phyloP scores from a whole-genome alignment of 1,140 invertebrate species.

The Capitella teleta region DNA sequence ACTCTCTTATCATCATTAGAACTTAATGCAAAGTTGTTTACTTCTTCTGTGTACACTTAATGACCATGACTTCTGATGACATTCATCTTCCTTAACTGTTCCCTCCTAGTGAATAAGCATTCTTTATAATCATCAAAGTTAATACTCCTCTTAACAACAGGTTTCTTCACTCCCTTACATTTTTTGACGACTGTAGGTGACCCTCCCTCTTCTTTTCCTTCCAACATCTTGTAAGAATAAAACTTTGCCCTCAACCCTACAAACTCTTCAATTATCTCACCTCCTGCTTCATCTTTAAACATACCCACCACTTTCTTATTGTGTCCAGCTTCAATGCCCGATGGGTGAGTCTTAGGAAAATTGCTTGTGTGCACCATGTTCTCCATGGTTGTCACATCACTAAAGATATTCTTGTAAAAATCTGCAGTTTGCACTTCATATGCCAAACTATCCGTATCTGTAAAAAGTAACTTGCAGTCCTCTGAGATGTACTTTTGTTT shows the following conservation, averaged over 20 bases:
- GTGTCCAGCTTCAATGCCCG: conserved; percentile 11
- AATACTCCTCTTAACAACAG: conserved; percentile 15
- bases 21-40: conserved; percentile 10
- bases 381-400: too few relatives aligned
- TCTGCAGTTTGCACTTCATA: conserved; percentile 17
- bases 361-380: conserved; percentile 15
- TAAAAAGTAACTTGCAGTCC: conserved; percentile 28
- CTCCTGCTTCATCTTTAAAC: conserved; percentile 46
- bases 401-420: neutral
- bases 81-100: too few relatives aligned
- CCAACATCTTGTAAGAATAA: conserved; percentile 25
- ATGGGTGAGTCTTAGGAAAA: conserved; percentile 17
- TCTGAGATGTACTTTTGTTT: conserved; percentile 26
- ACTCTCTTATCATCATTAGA: conserved; percentile 13
- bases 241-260: conserved; percentile 43
- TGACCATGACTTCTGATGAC: too few relatives aligned
- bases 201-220: too few relatives aligned
- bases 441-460: conserved; percentile 41
- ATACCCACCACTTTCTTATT: conserved; percentile 46
- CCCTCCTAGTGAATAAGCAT: conserved; percentile 14
- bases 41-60: conserved; percentile 11
- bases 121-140: conserved; percentile 17
- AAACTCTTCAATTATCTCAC: too few relatives aligned
- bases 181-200: too few relatives aligned
- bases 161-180: conserved; percentile 17